phyloP scores from a whole-genome alignment of 2,113 vertebrate species.

The Brienomyrus brachyistius region DNA sequence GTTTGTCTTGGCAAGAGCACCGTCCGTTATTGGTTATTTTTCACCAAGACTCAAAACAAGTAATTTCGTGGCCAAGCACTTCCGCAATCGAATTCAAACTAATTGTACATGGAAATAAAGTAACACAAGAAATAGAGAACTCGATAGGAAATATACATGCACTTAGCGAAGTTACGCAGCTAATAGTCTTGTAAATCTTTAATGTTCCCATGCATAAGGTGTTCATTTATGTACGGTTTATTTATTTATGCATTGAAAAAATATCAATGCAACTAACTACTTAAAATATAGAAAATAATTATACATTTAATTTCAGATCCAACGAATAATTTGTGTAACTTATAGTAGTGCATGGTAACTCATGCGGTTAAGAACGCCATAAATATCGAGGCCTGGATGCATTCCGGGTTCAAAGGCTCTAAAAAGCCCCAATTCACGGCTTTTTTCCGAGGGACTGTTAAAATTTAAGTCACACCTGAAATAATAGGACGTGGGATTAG shows the following conservation, averaged over 20 bases:
- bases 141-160: not conserved
- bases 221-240: not conserved
- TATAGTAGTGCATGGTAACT: not conserved
- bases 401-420: not conserved
- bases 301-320: not conserved
- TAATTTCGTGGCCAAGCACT: not conserved
- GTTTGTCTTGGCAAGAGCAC: not conserved
- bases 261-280: not conserved
- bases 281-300: not conserved
- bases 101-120: not conserved
- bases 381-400: not conserved
- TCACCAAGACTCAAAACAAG: not conserved
- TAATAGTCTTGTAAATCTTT: not conserved
- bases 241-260: not conserved
- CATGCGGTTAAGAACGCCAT: not conserved
- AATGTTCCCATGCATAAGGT: not conserved
- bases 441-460: not conserved
- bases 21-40: not conserved
- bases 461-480: not conserved
- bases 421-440: not conserved
- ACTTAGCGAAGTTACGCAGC: not conserved
- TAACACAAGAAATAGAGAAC: not conserved
- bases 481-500: not conserved
- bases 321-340: not conserved
- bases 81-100: not conserved